These are phyloP conservation scores for Oxyura jamaicensis DNA, from an alignment of 2,113 vertebrate genomes.

Conservation along the genomic window DNA sequence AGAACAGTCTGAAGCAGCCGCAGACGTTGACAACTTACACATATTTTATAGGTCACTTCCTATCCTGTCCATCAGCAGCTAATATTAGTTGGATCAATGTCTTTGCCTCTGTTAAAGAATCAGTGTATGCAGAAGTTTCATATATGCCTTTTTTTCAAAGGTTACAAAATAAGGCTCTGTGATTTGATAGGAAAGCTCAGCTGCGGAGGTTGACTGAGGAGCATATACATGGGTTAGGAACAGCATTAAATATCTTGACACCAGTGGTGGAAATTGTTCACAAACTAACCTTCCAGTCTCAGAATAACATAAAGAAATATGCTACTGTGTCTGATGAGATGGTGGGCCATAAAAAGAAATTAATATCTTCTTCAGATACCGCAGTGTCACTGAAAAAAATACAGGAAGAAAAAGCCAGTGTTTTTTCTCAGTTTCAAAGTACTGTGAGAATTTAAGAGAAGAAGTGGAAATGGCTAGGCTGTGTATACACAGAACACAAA, in stretches of 20 bases:
- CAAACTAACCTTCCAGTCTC: constrained; percentile 76
- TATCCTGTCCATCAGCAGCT: constrained; percentile 68
- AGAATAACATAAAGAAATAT: constrained; percentile 72
- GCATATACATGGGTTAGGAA: constrained; percentile 74
- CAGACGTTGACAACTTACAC: constrained; percentile 75
- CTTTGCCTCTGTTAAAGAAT: constrained; percentile 70
- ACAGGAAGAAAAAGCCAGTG: constrained; percentile 59
- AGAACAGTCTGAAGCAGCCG: constrained; percentile 76
- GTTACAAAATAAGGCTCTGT: constrained; percentile 70
- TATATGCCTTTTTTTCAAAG: constrained; percentile 58
- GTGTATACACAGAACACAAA: constrained; percentile 63
- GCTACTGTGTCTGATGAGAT: constrained; percentile 76
- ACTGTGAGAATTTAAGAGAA: constrained; percentile 70
- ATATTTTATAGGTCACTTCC: constrained; percentile 71
- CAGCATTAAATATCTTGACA: constrained; percentile 74
- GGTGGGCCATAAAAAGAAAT: constrained; percentile 78
- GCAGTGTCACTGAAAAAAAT: constrained; percentile 73
- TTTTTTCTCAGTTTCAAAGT: constrained; percentile 71
- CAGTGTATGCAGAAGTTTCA: constrained; percentile 71
- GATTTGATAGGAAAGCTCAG: constrained; percentile 69
- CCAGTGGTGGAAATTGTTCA: constrained; percentile 66
- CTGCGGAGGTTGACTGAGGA: constrained; percentile 80
- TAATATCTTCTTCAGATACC: constrained; percentile 62
- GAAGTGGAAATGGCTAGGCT: constrained; percentile 65
- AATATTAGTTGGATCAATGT: constrained; percentile 63